Evolutionary conservation across 2,113 vertebrate species (phyloP).

Genomic region (Fregetta grallaria): DNA sequence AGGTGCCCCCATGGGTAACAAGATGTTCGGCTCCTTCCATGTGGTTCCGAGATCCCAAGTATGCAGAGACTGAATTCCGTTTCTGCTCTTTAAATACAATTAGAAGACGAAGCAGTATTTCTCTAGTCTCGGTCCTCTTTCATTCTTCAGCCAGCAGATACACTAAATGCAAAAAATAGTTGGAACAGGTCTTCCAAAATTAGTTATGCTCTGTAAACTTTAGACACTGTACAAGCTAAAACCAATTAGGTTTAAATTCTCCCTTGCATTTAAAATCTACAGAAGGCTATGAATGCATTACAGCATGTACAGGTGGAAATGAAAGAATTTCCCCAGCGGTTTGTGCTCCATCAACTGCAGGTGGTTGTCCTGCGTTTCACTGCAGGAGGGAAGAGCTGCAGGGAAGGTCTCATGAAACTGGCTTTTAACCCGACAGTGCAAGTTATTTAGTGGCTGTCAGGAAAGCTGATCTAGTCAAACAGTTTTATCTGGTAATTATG

Average conservation of each 20-base stretch:
- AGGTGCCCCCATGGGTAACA: background rate
- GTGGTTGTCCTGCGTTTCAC: background rate
- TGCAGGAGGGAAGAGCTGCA: background rate
- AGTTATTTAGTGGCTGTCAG: background rate
- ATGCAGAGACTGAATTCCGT: background rate
- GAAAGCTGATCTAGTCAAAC: background rate
- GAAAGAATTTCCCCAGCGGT: no score
- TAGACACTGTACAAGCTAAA: background rate
- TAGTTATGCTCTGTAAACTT: background rate
- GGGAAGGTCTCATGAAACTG: background rate
- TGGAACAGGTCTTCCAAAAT: background rate
- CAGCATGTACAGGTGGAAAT: background rate
- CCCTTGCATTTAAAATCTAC: background rate
- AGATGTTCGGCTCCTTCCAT: background rate
- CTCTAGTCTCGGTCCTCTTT: background rate
- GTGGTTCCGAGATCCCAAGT: background rate
- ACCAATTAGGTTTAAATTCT: background rate
- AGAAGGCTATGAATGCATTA: background rate
- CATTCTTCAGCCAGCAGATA: background rate
- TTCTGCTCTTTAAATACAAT: background rate
- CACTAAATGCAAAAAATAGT: background rate
- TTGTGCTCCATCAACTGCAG: background rate
- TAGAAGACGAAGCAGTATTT: background rate
- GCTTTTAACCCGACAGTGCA: background rate
- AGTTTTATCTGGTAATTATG: background rate